These are phyloP conservation scores for Sebastes kiyomatsui DNA, from an alignment of 2,797 vertebrate genomes.

Conservation along the genomic window DNA sequence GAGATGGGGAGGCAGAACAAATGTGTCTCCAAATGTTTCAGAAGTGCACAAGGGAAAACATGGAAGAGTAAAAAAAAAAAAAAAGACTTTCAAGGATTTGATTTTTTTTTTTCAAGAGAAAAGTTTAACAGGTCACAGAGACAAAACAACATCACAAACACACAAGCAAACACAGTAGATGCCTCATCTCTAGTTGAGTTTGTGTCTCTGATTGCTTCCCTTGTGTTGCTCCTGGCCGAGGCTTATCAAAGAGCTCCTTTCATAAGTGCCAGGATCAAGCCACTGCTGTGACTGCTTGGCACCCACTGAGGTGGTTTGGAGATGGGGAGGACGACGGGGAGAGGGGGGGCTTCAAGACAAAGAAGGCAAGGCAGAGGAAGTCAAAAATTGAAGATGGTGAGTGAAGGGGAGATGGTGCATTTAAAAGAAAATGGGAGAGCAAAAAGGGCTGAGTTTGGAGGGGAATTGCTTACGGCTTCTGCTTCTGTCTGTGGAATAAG, in stretches of 20 bases:
- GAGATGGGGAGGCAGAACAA: constrained; percentile 58
- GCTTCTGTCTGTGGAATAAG: constrained; percentile 27
- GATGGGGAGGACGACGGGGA: constrained; percentile 17
- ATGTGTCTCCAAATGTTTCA: constrained; percentile 63
- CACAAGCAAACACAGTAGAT: constrained; percentile 59
- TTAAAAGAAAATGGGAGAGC: constrained; percentile 46
- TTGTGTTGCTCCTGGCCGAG: constrained; percentile 75
- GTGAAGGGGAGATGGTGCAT: constrained; percentile 47
- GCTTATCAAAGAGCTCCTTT: constrained; percentile 83
- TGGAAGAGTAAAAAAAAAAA: constrained; percentile 10
- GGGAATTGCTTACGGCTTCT: constrained; percentile 31
- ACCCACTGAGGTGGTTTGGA: constrained; percentile 68
- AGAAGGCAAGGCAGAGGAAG: constrained; percentile 67
- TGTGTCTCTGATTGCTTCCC: constrained; percentile 81
- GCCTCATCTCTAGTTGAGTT: constrained; percentile 73
- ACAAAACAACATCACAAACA: constrained; percentile 70
- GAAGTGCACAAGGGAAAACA: constrained; percentile 70
- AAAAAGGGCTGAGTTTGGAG: constrained; percentile 27
- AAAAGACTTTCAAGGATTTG: constrained; percentile 49
- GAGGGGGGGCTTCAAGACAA: constrained; percentile 45
- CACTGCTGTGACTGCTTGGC: constrained; percentile 79
- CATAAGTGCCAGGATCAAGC: constrained; percentile 80
- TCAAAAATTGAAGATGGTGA: constrained; percentile 66
- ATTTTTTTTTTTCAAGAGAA: constrained; percentile 51
- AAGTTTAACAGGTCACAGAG: constrained; percentile 78